These are phyloP conservation scores for Lipophrys pholis DNA, from an alignment of 2,113 vertebrate species.

Conservation along the genomic window DNA sequence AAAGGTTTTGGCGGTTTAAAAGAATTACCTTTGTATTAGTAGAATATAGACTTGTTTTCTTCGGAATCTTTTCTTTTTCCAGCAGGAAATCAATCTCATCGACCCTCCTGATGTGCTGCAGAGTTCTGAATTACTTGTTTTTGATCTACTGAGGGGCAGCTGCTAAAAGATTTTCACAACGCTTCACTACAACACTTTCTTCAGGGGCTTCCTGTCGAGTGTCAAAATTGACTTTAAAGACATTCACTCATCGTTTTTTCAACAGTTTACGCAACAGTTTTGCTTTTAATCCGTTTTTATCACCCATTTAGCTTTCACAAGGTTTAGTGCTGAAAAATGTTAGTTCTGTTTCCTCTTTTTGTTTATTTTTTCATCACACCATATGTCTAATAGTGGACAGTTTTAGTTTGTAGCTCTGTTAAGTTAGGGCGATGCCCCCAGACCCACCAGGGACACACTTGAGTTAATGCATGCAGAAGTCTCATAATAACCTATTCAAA, in stretches of 20 bases:
- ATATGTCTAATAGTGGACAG: neutral
- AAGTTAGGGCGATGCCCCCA: too few relatives aligned
- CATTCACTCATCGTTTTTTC: neutral
- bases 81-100: neutral
- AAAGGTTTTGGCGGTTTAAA: too few relatives aligned
- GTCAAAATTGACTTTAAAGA: conserved; percentile 20
- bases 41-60: neutral
- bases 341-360: neutral
- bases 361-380: neutral
- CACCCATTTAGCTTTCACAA: neutral
- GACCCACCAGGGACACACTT: too few relatives aligned
- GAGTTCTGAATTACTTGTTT: neutral
- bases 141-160: neutral
- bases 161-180: neutral
- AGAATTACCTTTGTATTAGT: too few relatives aligned
- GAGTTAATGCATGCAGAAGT: too few relatives aligned
- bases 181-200: neutral
- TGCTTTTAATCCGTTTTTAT: conserved; percentile 6
- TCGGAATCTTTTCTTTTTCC: neutral
- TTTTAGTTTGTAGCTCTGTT: neutral
- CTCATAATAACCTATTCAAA: too few relatives aligned
- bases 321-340: neutral
- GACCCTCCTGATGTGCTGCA: neutral
- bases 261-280: too few relatives aligned
- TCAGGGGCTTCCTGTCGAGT: neutral